Conservation (phyloP, 2,888 invertebrate genomes). For the Sesamia inferens region DNA sequence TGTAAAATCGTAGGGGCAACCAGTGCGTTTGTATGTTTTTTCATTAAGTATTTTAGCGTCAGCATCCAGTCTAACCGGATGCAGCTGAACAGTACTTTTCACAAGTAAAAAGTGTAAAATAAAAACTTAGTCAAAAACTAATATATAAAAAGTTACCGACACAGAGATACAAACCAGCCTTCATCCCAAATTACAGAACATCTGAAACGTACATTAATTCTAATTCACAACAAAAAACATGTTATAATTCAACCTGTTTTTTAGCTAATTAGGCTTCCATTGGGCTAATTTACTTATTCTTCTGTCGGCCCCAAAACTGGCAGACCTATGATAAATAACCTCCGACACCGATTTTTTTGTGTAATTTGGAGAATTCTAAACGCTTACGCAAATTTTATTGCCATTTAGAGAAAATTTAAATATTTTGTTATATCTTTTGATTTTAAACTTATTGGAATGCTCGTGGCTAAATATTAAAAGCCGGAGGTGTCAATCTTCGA, state of each 20-base stretch:
- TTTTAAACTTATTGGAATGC: no score
- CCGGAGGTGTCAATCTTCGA: background rate
- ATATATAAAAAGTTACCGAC: no score
- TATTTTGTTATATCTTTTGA: no score
- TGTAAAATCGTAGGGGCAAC: no score
- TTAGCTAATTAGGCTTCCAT: conserved; percentile 42
- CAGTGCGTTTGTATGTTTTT: no score
- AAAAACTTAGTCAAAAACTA: no score
- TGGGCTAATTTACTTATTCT: conserved; percentile 50
- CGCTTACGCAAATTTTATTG: conserved; percentile 15
- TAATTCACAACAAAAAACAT: conserved; percentile 49
- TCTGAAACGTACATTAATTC: conserved; percentile 43
- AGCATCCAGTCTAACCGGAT: no score
- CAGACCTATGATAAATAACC: conserved; percentile 45
- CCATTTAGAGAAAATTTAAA: conserved; percentile 14
- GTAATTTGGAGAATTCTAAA: conserved; percentile 36
- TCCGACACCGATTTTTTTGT: conserved; percentile 40
- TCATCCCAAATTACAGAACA: conserved; percentile 18
- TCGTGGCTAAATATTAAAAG: background rate
- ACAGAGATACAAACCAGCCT: conserved; percentile 14
- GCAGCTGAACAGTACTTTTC: no score
- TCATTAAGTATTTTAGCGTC: no score
- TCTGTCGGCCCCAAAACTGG: conserved; percentile 37
- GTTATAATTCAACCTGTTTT: conserved; percentile 49
- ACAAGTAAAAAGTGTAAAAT: no score